Conservation (phyloP, 2,113 vertebrate genomes). For the Albula goreensis region DNA sequence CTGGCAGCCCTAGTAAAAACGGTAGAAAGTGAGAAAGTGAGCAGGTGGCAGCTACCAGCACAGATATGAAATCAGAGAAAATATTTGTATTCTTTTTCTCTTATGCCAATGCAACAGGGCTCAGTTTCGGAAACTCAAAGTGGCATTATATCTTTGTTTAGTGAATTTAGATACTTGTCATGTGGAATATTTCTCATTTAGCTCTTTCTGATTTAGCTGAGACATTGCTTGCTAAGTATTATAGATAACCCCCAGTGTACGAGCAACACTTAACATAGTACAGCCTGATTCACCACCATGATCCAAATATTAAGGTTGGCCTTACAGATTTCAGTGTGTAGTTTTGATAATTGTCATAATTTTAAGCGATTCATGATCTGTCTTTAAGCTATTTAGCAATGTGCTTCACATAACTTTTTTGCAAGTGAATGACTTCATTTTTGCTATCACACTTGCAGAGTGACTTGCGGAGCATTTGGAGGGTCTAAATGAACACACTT, state of each 20-base stretch:
- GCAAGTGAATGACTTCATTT: neutral
- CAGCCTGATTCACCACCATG: too few species aligned
- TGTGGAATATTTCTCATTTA: neutral
- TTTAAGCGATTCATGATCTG: neutral
- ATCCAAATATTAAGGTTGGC: too few species aligned
- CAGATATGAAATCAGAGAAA: too few species aligned
- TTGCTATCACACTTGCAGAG: neutral
- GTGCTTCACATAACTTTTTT: neutral
- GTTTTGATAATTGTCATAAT: neutral
- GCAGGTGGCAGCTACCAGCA: too few species aligned
- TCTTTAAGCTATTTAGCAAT: neutral
- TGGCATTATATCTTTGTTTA: neutral
- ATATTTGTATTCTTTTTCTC: too few species aligned
- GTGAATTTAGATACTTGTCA: neutral
- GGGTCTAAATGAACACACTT: neutral
- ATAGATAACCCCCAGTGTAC: too few species aligned
- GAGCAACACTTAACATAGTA: too few species aligned
- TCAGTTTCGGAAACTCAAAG: neutral
- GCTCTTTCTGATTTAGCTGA: neutral
- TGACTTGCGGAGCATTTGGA: neutral
- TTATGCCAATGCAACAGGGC: neutral
- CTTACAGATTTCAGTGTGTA: neutral
- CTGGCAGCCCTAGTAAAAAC: too few species aligned
- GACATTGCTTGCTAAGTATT: too few species aligned
- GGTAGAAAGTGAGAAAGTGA: too few species aligned